A percentile compares a stretch with the other conserved stretches of the same genome.
These are phyloP conservation scores for Oncorhynchus nerka DNA, from an alignment of 2,113 vertebrate genomes.

Conservation along the genomic window DNA sequence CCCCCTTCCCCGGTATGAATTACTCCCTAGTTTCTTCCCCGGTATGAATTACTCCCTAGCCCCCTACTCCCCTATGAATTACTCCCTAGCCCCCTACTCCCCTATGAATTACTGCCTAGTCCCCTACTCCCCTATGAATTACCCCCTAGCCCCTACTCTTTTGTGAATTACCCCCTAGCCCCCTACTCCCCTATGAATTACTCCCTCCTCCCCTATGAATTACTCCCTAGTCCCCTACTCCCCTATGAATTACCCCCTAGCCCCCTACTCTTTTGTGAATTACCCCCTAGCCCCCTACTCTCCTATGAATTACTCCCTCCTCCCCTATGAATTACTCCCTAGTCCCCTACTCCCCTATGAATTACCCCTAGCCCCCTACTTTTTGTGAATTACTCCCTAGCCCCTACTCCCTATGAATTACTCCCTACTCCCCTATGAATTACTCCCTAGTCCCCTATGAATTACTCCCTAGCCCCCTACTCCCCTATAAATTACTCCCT, in stretches of 20 bases:
- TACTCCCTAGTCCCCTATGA: too few species aligned
- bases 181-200: background rate
- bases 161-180: too few species aligned
- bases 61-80: background rate
- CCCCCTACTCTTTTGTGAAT: background rate
- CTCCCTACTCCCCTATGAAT: slow-evolving; percentile 37
- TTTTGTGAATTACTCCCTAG: too few species aligned
- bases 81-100: slow-evolving; percentile 28
- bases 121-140: slow-evolving; percentile 1
- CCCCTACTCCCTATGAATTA: slow-evolving; percentile 20
- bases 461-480: too few species aligned
- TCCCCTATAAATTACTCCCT: too few species aligned
- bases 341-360: too few species aligned
- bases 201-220: slow-evolving; percentile 35
- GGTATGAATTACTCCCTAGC: slow-evolving; percentile 48
- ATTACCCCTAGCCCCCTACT: slow-evolving; percentile 2
- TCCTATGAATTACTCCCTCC: background rate
- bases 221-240: slow-evolving; percentile 59
- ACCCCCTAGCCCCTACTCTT: background rate
- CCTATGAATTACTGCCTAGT: too few species aligned
- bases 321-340: too few species aligned
- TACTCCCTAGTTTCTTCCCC: slow-evolving; percentile 57
- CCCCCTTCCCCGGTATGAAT: slow-evolving; percentile 37
- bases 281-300: slow-evolving; percentile 25
- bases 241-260: too few species aligned